phyloP scores from a whole-genome alignment of 2,113 vertebrate genomes.

The Anser cygnoides region DNA sequence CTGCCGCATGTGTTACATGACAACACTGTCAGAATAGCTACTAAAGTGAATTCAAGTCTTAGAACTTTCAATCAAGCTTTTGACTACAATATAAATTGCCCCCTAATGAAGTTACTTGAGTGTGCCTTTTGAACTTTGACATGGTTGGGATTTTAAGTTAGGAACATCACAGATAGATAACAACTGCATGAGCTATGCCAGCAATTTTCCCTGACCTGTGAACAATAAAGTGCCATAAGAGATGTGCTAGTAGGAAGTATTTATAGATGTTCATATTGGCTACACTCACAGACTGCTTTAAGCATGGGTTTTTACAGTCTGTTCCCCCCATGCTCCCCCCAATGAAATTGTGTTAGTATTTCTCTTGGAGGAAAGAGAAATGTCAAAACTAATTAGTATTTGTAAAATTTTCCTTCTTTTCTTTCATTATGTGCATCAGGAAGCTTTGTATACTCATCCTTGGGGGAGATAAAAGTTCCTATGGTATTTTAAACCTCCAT shows the following conservation, averaged over 20 bases:
- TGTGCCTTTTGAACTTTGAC: not conserved
- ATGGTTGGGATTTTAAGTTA: not conserved
- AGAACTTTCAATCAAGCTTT: not conserved
- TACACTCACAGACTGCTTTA: not conserved
- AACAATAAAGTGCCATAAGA: not conserved
- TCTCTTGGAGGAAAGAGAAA: not conserved
- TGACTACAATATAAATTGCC: not conserved
- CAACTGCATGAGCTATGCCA: fast-evolving
- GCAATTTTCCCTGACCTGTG: not conserved
- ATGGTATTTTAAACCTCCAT: not conserved
- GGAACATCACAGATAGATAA: not conserved
- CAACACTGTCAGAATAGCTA: not conserved
- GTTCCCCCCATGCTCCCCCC: no score
- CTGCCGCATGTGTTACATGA: not conserved
- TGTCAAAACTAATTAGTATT: not conserved
- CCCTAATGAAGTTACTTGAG: not conserved
- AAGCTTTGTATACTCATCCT: not conserved
- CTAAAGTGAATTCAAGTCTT: not conserved
- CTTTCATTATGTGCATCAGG: not conserved
- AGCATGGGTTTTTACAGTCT: not conserved
- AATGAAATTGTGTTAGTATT: not conserved
- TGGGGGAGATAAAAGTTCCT: not conserved
- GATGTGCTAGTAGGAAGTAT: not conserved
- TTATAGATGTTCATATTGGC: not conserved
- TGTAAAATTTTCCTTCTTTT: not conserved